Percentiles rank a stretch among this genome's conserved stretches.
phyloP scores from a whole-genome alignment of 2,888 invertebrate genomes.

The Meiosimyza decipiens region DNA sequence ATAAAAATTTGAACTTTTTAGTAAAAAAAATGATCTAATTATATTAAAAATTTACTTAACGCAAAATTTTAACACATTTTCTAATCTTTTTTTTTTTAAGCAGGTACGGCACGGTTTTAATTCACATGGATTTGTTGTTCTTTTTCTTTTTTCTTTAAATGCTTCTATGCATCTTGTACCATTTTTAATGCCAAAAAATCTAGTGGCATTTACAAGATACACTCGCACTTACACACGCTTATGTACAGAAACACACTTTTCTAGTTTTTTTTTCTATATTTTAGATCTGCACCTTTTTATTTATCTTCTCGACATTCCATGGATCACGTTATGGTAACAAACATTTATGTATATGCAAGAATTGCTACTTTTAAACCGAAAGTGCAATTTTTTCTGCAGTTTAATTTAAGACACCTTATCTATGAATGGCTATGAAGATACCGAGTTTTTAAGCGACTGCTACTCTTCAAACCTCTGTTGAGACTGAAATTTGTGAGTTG shows the following conservation, averaged over 20 bases:
- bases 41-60: too few relatives aligned
- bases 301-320: conserved; percentile 28
- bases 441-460: neutral
- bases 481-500: conserved; percentile 20
- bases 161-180: neutral
- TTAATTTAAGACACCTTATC: neutral
- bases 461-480: neutral
- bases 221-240: conserved; percentile 29
- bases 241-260: conserved; percentile 26
- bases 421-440: neutral
- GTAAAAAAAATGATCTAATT: too few relatives aligned
- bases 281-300: conserved; percentile 26
- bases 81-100: too few relatives aligned
- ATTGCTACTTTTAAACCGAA: conserved; percentile 19
- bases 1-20: too few relatives aligned
- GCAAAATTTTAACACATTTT: too few relatives aligned
- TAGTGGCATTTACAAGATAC: conserved; percentile 41
- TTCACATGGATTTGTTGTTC: neutral
- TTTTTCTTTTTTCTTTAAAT: neutral
- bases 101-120: neutral
- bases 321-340: conserved; percentile 16
- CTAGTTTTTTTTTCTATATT: neutral
- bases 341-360: conserved; percentile 30
- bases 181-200: conserved; percentile 36
- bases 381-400: conserved; percentile 17